Evolutionary conservation across 2,113 vertebrate species (phyloP).

Genomic region (Austrofundulus limnaeus): DNA sequence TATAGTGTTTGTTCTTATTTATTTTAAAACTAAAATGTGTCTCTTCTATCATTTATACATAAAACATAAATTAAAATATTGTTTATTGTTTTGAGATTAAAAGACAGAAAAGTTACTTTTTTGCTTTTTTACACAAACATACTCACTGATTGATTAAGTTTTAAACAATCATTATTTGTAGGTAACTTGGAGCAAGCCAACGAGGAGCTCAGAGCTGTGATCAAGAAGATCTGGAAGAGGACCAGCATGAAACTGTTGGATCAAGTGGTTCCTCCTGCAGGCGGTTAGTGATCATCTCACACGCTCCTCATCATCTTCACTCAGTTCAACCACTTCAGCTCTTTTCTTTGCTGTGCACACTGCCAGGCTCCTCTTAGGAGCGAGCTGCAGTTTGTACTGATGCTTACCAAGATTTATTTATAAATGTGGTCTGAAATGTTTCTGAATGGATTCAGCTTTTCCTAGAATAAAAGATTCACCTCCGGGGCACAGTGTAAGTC

Average conservation of each 20-base stretch:
- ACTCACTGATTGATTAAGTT: neutral
- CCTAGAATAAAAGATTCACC: neutral
- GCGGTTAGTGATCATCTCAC: slow-evolving; percentile 85
- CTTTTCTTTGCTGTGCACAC: neutral
- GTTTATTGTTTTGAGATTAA: too few species aligned
- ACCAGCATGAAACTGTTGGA: slow-evolving; percentile 98
- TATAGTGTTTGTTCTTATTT: too few species aligned
- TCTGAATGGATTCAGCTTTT: neutral
- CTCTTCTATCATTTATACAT: too few species aligned
- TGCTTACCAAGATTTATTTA: neutral
- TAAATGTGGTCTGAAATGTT: neutral
- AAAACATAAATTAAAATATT: too few species aligned
- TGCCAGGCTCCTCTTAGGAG: neutral
- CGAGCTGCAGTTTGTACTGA: neutral
- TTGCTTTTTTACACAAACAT: neutral
- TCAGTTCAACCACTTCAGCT: neutral
- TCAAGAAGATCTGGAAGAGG: slow-evolving; percentile 99
- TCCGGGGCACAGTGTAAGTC: neutral
- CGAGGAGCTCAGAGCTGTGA: slow-evolving; percentile 94
- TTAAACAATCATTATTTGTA: slow-evolving; percentile 54
- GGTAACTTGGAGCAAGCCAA: slow-evolving; percentile 98
- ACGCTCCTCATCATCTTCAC: neutral
- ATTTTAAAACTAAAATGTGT: too few species aligned
- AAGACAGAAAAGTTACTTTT: too few species aligned
- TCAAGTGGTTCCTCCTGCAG: slow-evolving; percentile 97